Evolutionary conservation across 2,113 vertebrate genomes (phyloP).

Genomic region (Xerus inauris): DNA sequence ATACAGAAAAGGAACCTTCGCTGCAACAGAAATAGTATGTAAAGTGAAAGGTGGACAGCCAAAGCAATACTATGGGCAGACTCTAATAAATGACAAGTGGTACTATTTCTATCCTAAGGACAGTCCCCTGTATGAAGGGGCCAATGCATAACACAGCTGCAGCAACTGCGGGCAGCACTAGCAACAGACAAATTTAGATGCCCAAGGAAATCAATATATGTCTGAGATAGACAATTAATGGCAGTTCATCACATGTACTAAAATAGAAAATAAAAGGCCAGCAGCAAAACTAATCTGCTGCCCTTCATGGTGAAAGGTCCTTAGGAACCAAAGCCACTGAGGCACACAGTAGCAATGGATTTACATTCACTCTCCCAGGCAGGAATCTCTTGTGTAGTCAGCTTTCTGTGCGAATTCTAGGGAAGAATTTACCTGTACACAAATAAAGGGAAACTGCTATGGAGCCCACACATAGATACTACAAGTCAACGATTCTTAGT

Average conservation of each 20-base stretch:
- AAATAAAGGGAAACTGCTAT: not conserved
- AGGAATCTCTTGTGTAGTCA: not conserved
- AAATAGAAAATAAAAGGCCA: not conserved
- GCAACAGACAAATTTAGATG: not conserved
- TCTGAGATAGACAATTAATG: not conserved
- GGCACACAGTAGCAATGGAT: fast-evolving
- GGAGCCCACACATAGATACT: too few relatives aligned
- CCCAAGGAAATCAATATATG: not conserved
- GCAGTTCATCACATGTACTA: not conserved
- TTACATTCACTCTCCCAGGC: not conserved
- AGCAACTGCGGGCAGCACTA: too few relatives aligned
- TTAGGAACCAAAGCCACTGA: not conserved
- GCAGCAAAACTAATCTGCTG: not conserved
- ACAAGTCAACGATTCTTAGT: not conserved
- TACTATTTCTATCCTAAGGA: not conserved
- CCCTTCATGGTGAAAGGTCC: not conserved
- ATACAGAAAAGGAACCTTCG: not conserved
- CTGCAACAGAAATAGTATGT: not conserved
- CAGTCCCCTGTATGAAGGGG: not conserved
- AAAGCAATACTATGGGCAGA: not conserved
- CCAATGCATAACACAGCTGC: not conserved
- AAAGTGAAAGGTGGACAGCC: not conserved
- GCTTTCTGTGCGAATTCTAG: too few relatives aligned
- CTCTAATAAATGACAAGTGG: not conserved
- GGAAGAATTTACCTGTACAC: not conserved